Percentiles rank a stretch among this genome's conserved stretches.
phyloP scores from a whole-genome alignment of 2,797 vertebrate species.

The Poecilia picta region DNA sequence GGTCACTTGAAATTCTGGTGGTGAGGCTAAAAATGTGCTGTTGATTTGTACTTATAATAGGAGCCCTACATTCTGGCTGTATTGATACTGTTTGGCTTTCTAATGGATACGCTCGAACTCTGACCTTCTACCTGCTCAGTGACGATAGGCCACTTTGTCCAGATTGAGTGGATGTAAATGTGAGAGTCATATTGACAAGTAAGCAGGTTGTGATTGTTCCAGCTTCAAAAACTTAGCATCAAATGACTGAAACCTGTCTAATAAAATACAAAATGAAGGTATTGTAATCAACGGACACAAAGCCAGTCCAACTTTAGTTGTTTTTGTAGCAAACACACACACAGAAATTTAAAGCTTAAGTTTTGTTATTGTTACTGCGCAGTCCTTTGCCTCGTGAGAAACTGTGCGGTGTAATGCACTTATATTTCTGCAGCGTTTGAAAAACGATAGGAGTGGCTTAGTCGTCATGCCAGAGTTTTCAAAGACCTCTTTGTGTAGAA shows the following conservation, averaged over 20 bases:
- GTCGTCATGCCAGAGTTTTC: conserved; percentile 73
- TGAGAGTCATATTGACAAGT: conserved; percentile 45
- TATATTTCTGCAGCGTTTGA: conserved; percentile 70
- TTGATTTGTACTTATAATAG: conserved; percentile 70
- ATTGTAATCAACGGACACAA: conserved; percentile 27
- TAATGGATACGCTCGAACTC: conserved; percentile 79
- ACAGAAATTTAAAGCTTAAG: conserved; percentile 41
- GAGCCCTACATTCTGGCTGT: conserved; percentile 67
- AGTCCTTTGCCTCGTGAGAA: conserved; percentile 52
- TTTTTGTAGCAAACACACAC: conserved; percentile 7
- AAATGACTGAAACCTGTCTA: conserved; percentile 25
- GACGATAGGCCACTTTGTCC: conserved; percentile 55
- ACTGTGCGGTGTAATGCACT: conserved; percentile 61
- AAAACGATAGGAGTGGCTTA: conserved; percentile 76
- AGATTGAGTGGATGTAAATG: conserved; percentile 66
- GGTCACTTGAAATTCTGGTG: conserved; percentile 81
- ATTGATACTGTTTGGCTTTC: conserved; percentile 79
- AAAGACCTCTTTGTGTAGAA: conserved; percentile 78
- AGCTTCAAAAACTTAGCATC: conserved; percentile 42
- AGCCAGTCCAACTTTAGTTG: conserved; percentile 26
- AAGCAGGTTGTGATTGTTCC: conserved; percentile 46
- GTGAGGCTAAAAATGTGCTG: conserved; percentile 58
- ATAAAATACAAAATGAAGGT: conserved; percentile 37
- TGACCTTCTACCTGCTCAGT: conserved; percentile 58
- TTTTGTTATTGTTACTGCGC: conserved; percentile 52